Conservation (phyloP, 2,888 invertebrate genomes). For the Phoenoteleia sp. region DNA sequence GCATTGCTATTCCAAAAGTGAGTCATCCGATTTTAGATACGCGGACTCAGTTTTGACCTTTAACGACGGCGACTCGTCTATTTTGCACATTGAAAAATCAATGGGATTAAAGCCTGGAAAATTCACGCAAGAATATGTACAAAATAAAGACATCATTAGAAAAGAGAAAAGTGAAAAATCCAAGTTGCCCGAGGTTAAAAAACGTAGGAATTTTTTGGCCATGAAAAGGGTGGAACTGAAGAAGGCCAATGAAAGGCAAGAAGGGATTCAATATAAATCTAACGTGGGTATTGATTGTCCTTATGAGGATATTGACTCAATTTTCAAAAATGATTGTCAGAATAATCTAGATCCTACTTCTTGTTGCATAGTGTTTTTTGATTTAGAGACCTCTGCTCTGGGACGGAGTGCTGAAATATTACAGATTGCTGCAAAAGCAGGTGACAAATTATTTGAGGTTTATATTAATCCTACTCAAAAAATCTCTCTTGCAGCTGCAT, state of each 20-base stretch:
- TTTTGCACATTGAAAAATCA: slow-evolving; percentile 8
- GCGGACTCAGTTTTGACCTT: slow-evolving; percentile 5
- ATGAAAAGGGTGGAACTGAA: slow-evolving; percentile 16
- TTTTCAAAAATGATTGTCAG: slow-evolving; percentile 14
- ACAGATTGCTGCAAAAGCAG: slow-evolving; percentile 43
- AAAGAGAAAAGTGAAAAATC: slow-evolving; percentile 11
- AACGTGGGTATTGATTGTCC: slow-evolving; percentile 20
- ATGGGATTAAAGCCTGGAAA: slow-evolving; percentile 19
- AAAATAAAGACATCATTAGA: slow-evolving; percentile 9
- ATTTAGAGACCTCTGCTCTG: slow-evolving; percentile 59
- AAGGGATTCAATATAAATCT: slow-evolving; percentile 34
- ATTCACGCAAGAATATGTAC: slow-evolving; percentile 19
- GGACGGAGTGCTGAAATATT: slow-evolving; percentile 44
- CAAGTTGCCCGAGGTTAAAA: slow-evolving; percentile 27
- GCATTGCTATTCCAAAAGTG: slow-evolving; percentile 30
- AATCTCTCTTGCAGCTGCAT: slow-evolving; percentile 22
- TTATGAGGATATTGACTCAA: not conserved
- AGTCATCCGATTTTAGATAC: slow-evolving; percentile 36
- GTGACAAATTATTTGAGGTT: slow-evolving; percentile 45
- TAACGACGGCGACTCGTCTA: slow-evolving; percentile 33
- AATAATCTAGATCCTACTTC: not conserved
- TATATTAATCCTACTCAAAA: slow-evolving; percentile 50
- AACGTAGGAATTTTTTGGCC: slow-evolving; percentile 13
- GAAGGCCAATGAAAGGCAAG: slow-evolving; percentile 25
- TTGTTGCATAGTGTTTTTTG: slow-evolving; percentile 50